Base-by-base conservation (phyloP, 2,113 vertebrate genomes). In the Centropristis striata region DNA sequence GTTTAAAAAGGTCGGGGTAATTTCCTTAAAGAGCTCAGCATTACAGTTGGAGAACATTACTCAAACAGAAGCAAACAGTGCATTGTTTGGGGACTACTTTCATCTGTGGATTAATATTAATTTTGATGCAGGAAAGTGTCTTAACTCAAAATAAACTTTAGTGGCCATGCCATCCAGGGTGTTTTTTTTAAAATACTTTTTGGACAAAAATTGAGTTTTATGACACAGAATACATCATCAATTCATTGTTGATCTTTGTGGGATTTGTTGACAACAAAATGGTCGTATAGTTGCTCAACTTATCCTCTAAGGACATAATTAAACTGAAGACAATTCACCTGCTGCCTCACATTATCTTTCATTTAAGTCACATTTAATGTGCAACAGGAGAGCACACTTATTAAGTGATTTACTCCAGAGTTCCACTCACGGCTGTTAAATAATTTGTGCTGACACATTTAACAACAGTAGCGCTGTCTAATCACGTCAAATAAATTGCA, bases 401-500 rank as follows among this genome's bases (percentile, higher is more conserved):
- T 32, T 42, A 64, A 46, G 20, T 51, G 14, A 65, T 18, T 49
- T 15, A 15, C 28, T 28, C 6, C 41, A 76, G 59, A 18, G 14
- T 65, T 54, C 67, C 61, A 50, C 41, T 63, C 16, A 41, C 9
- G 57, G 42, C 20, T 44, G 21, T 66, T 71, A 57, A 50, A 66
- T 55, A 1, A 50, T 76, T 76, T 59, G 39, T 64, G 46, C 53
- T 20, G 21, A 79, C 54, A 71, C 8, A 23, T 73, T 66, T 54
- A 58, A 64, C 61, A 59, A 68, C 20, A 54, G 20, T 16, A 37
- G 23, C 20, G 28, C 20, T 32, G 25, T 36, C 10, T 49, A 25
- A 76, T 86, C 44, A 39, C n/a, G 60, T 50, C 5, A 84, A 63
- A 83, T 69, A 59, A 14, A 28, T 68, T 44, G 20, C 25, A 49